Percentiles rank a stretch among this genome's conserved stretches.
phyloP scores from a whole-genome alignment of 2,888 invertebrate genomes.

The Hirudinaria manillensis region DNA sequence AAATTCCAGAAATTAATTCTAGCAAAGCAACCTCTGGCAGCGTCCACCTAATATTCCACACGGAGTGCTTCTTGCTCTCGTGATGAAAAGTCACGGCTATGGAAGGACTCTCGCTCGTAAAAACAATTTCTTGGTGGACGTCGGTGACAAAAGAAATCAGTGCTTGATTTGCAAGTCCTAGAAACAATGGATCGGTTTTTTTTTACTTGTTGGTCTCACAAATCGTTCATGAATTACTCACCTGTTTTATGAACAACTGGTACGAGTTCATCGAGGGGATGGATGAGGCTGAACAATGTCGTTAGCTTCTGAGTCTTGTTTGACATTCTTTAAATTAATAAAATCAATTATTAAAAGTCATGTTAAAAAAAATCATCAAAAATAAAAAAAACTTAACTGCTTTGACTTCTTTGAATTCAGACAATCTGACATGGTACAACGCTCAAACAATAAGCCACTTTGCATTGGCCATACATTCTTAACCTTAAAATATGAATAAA shows the following conservation, averaged over 20 bases:
- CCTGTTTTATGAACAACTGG: constrained; percentile 61
- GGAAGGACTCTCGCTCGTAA: constrained; percentile 70
- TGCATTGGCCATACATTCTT: constrained; percentile 76
- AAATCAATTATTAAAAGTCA: too few species aligned
- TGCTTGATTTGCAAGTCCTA: background rate
- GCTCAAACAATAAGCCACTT: constrained; percentile 77
- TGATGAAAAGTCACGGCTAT: constrained; percentile 75
- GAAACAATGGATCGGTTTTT: background rate
- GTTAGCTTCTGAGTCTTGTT: constrained; percentile 58
- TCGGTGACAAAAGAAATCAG: constrained; percentile 55
- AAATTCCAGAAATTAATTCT: too few species aligned
- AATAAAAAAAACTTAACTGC: constrained; percentile 4
- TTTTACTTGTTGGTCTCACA: background rate
- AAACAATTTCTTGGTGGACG: constrained; percentile 65
- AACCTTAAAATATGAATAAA: constrained; percentile 59
- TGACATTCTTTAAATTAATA: background rate
- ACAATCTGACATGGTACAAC: constrained; percentile 31
- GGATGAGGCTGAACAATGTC: constrained; percentile 75
- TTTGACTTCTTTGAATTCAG: constrained; percentile 34
- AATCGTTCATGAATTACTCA: constrained; percentile 30
- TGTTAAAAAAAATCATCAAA: background rate
- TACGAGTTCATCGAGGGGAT: constrained; percentile 83
- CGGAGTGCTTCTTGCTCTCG: constrained; percentile 70
- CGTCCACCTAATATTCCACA: constrained; percentile 74
- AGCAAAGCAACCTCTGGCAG: constrained; percentile 63